Conservation (phyloP, 2,113 vertebrate genomes). For the Physeter macrocephalus region DNA sequence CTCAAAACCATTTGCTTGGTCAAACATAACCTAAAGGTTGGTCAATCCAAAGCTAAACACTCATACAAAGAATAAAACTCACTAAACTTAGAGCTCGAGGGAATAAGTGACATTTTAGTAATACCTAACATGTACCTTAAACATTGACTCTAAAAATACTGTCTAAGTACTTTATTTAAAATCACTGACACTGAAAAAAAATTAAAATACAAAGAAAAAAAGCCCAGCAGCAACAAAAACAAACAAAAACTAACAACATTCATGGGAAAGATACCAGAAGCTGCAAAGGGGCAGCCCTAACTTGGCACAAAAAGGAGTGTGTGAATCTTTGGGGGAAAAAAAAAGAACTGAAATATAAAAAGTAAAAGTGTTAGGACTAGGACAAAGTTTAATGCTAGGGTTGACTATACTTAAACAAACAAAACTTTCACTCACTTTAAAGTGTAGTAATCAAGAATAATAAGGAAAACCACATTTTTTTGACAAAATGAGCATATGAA, state of each 20-base stretch:
- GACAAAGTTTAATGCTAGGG: background rate
- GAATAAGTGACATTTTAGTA: background rate
- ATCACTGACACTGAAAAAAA: background rate
- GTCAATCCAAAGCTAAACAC: background rate
- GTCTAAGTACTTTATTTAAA: background rate
- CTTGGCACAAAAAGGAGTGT: background rate
- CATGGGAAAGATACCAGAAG: background rate
- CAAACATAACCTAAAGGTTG: background rate
- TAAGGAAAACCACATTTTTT: background rate
- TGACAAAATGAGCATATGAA: background rate
- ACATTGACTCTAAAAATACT: background rate
- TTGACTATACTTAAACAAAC: background rate
- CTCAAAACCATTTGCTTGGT: background rate
- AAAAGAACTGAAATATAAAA: background rate
- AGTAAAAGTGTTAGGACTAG: background rate
- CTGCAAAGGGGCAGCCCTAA: background rate
- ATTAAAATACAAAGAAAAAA: background rate
- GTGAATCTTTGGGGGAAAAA: background rate
- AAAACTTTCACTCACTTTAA: background rate
- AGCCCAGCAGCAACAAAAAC: background rate
- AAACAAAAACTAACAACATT: background rate
- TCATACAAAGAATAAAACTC: background rate
- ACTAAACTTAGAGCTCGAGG: background rate
- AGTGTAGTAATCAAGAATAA: background rate
- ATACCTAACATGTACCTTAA: background rate